Evolutionary conservation across 2,113 vertebrate genomes (phyloP).

Genomic region (Catharus fuscescens): DNA sequence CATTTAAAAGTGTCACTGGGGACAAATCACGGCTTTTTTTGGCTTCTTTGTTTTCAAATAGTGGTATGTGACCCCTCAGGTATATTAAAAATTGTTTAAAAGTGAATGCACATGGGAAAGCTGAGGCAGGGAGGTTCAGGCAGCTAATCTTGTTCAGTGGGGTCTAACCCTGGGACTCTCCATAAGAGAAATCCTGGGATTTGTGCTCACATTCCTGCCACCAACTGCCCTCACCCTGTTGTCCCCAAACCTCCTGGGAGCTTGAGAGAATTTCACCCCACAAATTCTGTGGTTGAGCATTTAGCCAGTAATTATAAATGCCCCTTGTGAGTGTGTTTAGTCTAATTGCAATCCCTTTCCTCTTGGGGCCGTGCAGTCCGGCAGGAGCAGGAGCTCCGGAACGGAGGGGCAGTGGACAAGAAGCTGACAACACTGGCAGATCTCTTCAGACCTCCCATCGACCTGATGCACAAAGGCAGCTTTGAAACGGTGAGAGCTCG

Average conservation of each 20-base stretch:
- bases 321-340: neutral
- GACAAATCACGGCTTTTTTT: accelerated
- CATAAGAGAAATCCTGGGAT: neutral
- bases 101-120: neutral
- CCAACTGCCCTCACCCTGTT: neutral
- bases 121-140: neutral
- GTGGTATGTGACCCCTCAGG: neutral
- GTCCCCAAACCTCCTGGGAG: neutral
- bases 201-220: neutral
- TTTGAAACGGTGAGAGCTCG: constrained; percentile 92
- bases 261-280: neutral
- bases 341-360: constrained; percentile 5
- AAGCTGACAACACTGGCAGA: constrained; percentile 97
- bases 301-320: neutral
- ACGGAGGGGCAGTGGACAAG: constrained; percentile 95
- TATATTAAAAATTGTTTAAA: neutral
- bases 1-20: neutral
- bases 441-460: constrained; percentile 96
- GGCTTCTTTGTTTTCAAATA: neutral
- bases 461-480: constrained; percentile 99
- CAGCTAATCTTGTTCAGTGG: neutral
- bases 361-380: constrained; percentile 81
- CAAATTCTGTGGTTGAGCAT: neutral
- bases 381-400: constrained; percentile 97
- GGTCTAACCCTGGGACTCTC: neutral